Conservation (phyloP, 1,140 invertebrate genomes). For the Pentalonia nigronervosa region DNA sequence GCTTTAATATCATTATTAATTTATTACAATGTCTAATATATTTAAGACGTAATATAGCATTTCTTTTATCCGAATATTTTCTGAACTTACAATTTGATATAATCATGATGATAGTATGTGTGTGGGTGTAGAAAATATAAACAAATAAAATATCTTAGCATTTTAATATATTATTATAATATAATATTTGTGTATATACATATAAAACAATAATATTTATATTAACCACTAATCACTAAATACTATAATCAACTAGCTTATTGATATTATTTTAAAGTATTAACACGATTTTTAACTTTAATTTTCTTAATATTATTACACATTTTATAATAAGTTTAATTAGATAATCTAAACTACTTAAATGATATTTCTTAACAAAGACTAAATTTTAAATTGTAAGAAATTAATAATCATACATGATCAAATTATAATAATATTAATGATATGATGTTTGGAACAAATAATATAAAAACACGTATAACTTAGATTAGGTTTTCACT, state of each 20-base stretch:
- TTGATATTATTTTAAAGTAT: not conserved
- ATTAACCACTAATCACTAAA: not conserved
- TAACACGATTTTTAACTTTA: not conserved
- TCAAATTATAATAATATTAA: not conserved
- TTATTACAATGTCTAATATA: not conserved
- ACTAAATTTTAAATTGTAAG: not conserved
- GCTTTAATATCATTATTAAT: not conserved
- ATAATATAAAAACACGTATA: not conserved
- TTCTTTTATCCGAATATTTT: not conserved
- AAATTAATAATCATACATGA: no score
- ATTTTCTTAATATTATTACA: not conserved
- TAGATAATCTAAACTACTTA: not conserved
- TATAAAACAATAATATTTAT: not conserved
- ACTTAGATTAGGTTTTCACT: no score
- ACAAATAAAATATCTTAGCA: not conserved
- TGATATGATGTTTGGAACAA: not conserved
- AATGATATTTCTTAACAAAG: not conserved
- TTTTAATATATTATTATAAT: not conserved
- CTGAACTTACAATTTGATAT: not conserved
- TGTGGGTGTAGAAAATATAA: not conserved
- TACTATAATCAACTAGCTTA: not conserved
- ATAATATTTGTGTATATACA: not conserved
- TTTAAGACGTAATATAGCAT: not conserved
- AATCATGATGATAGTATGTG: not conserved
- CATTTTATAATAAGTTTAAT: not conserved